Evolutionary conservation across 2,888 invertebrate genomes (phyloP), one percentile per base, ranked within the genome.

Genomic region (Amphipyra berbera): DNA sequence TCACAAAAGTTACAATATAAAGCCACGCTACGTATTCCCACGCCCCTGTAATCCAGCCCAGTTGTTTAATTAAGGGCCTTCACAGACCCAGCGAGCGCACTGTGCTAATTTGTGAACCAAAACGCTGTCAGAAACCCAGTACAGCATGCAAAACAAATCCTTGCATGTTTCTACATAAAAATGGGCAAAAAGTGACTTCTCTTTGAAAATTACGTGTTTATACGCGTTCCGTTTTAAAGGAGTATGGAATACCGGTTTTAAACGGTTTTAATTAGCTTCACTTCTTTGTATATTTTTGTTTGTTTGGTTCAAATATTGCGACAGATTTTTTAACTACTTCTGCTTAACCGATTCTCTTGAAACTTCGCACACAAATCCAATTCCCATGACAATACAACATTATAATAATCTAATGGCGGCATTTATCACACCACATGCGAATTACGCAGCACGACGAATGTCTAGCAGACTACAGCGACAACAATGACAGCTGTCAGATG

Each of bases 91-190:
- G 61, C 14, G 50, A 44, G 56, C 44, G 12, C 38, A 54, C 48
- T 61, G 44, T 47, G 54, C 61, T 69, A 69, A 62, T 69, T 69
- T 69, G 62, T 69, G 45, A 65, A 73, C 61, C 56, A 69, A 65
- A 76, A 58, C 41, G 55, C 30, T 54, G 53, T 40, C 69, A 40
- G 44, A 47, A 56, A 45, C 33, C 21, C 41, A 38, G 38, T 14
- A 46, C 37, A 41, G 54, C 30, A 49, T 45, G 55, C 40, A 68
- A 55, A 71, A 64, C 30, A 50, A 49, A 15, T 30, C 15, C n/a
- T 40, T 30, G 35, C 47, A 13, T 47, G 15, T 46, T 33, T 38
- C 8, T 33, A 8, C 14, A 13, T 37, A 38, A 46, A 65, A 54
- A 47, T 14, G 15, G 15, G n/a, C 5, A 6, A 40, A 55, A 44